Evolutionary conservation across 2,888 invertebrate species (phyloP).

Genomic region (Eurytoma adleriae): DNA sequence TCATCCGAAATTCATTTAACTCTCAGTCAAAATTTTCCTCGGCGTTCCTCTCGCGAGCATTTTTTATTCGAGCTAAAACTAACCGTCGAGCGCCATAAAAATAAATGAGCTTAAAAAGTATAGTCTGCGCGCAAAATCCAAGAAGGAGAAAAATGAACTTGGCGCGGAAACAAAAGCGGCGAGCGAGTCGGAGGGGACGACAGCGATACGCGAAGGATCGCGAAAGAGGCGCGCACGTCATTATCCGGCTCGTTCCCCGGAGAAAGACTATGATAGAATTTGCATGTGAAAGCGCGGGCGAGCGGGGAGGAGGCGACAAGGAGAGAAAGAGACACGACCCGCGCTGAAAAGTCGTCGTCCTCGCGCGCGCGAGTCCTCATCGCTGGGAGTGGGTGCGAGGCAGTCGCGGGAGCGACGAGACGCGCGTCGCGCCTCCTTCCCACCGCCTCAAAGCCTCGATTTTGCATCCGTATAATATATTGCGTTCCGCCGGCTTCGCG

Average conservation of each 20-base stretch:
- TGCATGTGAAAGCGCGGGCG: conserved; percentile 46
- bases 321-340: conserved; percentile 5
- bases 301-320: conserved; percentile 17
- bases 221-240: conserved; percentile 36
- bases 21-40: no score
- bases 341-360: conserved; percentile 19
- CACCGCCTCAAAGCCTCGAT: no score
- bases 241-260: conserved; percentile 37
- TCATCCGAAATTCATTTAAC: no score
- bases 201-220: no score
- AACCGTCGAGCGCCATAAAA: not conserved
- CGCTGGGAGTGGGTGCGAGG: not conserved
- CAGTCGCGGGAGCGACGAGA: conserved; percentile 9
- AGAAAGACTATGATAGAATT: conserved; percentile 45
- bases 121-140: not conserved
- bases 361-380: not conserved
- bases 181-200: no score
- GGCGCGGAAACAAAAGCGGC: not conserved
- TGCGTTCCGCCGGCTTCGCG: no score
- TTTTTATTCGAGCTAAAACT: conserved; percentile 1
- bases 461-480: not conserved
- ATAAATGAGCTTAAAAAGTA: not conserved
- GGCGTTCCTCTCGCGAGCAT: not conserved
- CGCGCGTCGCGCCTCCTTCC: not conserved
- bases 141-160: not conserved